phyloP scores from a whole-genome alignment of 1,140 invertebrate species.

The Choristoneura fumiferana region DNA sequence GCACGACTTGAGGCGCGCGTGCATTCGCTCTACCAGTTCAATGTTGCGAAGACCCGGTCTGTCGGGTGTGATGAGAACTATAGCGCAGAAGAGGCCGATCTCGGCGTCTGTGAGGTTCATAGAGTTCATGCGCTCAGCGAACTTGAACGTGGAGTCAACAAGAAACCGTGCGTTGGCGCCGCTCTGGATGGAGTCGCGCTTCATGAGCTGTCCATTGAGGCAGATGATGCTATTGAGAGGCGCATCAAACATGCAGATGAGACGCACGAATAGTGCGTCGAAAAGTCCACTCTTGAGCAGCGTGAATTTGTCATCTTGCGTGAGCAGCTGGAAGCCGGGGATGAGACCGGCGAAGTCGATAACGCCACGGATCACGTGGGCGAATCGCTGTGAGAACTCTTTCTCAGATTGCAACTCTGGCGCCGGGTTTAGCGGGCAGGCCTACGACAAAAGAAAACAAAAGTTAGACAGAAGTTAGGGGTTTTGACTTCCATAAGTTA shows the following conservation, averaged over 20 bases:
- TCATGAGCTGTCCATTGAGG: constrained; percentile 94
- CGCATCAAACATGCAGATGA: constrained; percentile 96
- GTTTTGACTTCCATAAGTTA: too few species aligned
- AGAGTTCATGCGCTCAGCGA: constrained; percentile 95
- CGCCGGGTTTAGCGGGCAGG: constrained; percentile 96
- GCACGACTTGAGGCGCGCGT: constrained; percentile 90
- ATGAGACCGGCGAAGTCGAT: constrained; percentile 98
- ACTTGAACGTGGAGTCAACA: constrained; percentile 98
- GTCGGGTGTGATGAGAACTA: constrained; percentile 96
- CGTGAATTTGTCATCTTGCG: constrained; percentile 98
- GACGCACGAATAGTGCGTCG: constrained; percentile 93
- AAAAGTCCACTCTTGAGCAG: constrained; percentile 97
- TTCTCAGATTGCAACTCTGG: constrained; percentile 93
- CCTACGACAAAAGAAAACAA: constrained; percentile 84
- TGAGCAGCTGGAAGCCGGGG: constrained; percentile 95
- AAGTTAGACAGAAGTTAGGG: constrained; percentile 26
- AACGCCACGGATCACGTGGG: constrained; percentile 96
- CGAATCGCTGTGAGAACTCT: constrained; percentile 95
- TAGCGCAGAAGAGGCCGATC: constrained; percentile 95
- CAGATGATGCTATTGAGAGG: constrained; percentile 95
- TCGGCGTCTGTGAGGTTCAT: constrained; percentile 94
- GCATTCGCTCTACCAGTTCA: constrained; percentile 95
- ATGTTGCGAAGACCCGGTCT: constrained; percentile 94
- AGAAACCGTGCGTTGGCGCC: constrained; percentile 95
- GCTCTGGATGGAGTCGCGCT: constrained; percentile 93